Evolutionary conservation across 2,113 vertebrate genomes (phyloP), one percentile per base, ranked within the genome.

Genomic region (Pteruthius melanotis): DNA sequence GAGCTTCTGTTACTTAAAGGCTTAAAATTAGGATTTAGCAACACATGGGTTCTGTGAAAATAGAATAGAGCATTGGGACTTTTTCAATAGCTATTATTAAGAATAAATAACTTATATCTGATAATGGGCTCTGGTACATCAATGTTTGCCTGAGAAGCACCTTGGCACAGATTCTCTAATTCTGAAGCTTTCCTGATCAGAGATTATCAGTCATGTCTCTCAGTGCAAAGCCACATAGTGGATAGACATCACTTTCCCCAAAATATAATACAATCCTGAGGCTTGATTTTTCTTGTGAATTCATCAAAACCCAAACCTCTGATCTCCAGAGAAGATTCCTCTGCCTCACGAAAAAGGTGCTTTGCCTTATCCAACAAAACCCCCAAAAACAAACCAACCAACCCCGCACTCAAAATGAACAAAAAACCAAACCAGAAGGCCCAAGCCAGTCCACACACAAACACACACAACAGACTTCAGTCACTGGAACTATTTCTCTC

Each of bases 361-460:
- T 79, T 56, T 72, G 20, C 54, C 18, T 61, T 16, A 61, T 23
- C 33, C 19, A 61, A 53, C 33, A 78, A 53, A 45, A 20, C 8
- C 33, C 23, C 24, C 18, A 23, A 35, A 44, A 56, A 12, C 8
- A 60, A 52, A 47, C 4, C 26, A 47, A 69, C 13, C 37, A 50
- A 13, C 7, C 7, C 3, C 27, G 11, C 27, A 40, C 4, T 7
- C 44, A 33, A 70, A 61, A 53, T 0, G 2, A 65, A 37, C 7
- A 65, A 44, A 47, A 40, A 44, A 11, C 2, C 14, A 69, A 81
- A 70, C 3, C 45, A 88, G 33, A 37, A 87, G 54, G 4, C 11
- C 18, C 23, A 49, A 42, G 31, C 3, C 13, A n/a, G 28, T 14
- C 22, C 15, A 47, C 26, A 59, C 24, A 31, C 1, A 21, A 2